Percentiles rank a stretch among this genome's conserved stretches.
Evolutionary conservation across 2,797 vertebrate genomes (phyloP).

Genomic region (Danio aesculapii): DNA sequence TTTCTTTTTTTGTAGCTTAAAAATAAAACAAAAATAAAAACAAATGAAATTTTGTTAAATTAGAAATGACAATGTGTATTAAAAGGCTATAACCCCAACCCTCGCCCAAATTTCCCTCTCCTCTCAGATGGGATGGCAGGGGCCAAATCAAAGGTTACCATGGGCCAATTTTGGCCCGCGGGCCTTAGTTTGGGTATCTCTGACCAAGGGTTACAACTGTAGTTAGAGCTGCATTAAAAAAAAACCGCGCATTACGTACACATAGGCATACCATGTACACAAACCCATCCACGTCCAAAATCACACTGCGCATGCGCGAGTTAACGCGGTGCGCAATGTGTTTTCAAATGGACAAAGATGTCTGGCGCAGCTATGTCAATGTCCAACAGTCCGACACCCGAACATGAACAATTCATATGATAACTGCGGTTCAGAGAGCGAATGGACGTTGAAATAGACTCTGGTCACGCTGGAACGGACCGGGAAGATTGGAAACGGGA

Average conservation of each 20-base stretch:
- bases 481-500: constrained; percentile 68
- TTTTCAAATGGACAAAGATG: constrained; percentile 65
- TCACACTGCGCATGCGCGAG: constrained; percentile 60
- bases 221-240: too few species aligned
- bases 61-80: too few species aligned
- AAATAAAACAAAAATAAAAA: too few species aligned
- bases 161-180: too few species aligned
- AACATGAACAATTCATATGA: constrained; percentile 60
- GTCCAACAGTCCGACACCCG: constrained; percentile 57
- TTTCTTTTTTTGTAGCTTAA: too few species aligned
- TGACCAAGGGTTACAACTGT: neutral
- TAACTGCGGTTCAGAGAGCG: constrained; percentile 58
- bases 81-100: too few species aligned
- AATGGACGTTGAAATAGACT: constrained; percentile 76
- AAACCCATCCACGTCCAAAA: neutral
- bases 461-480: constrained; percentile 64
- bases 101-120: too few species aligned
- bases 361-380: constrained; percentile 63
- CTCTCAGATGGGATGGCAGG: too few species aligned
- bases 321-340: constrained; percentile 55
- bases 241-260: neutral
- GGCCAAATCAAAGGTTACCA: too few species aligned
- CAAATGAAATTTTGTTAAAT: too few species aligned
- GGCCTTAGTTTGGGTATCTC: too few species aligned
- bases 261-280: neutral